phyloP scores from a whole-genome alignment of 2,113 vertebrate genomes.

The Mugil cephalus region DNA sequence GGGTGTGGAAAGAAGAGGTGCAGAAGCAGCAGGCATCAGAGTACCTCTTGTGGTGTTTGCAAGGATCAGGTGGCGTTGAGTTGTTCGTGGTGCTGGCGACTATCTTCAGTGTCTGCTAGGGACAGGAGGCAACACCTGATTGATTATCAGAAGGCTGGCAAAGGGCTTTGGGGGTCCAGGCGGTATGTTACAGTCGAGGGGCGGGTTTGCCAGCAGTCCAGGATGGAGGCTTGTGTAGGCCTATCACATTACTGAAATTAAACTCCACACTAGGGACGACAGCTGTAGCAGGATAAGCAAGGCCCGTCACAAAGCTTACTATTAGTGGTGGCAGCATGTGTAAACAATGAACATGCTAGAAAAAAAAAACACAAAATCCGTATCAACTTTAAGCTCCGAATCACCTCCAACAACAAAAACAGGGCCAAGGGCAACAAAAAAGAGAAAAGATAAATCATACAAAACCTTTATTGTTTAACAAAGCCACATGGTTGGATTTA shows the following conservation, averaged over 20 bases:
- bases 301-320: slow-evolving; percentile 47
- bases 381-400: slow-evolving; percentile 31
- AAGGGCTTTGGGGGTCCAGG: slow-evolving; percentile 51
- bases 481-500: slow-evolving; percentile 32
- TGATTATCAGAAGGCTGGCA: slow-evolving; percentile 68
- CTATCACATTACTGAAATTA: slow-evolving; percentile 83
- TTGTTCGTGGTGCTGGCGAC: slow-evolving; percentile 70
- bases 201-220: slow-evolving; percentile 55
- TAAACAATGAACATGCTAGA: slow-evolving; percentile 62
- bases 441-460: slow-evolving; percentile 5
- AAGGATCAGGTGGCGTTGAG: slow-evolving; percentile 52
- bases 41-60: slow-evolving; percentile 22
- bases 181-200: slow-evolving; percentile 53
- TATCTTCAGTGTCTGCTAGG: slow-evolving; percentile 56
- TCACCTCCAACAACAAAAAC: slow-evolving; percentile 46
- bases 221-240: slow-evolving; percentile 55
- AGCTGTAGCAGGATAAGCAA: slow-evolving; percentile 82
- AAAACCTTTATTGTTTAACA: slow-evolving; percentile 6
- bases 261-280: slow-evolving; percentile 78
- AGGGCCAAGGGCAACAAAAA: slow-evolving; percentile 7
- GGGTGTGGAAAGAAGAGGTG: slow-evolving; percentile 80
- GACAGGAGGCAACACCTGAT: slow-evolving; percentile 55
- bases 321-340: slow-evolving; percentile 54
- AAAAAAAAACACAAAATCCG: slow-evolving; percentile 33
- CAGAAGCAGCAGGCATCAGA: slow-evolving; percentile 82